Evolutionary conservation across 1,140 invertebrate species (phyloP), one percentile per base, ranked within the genome.

Genomic region (Panulirus ornatus): DNA sequence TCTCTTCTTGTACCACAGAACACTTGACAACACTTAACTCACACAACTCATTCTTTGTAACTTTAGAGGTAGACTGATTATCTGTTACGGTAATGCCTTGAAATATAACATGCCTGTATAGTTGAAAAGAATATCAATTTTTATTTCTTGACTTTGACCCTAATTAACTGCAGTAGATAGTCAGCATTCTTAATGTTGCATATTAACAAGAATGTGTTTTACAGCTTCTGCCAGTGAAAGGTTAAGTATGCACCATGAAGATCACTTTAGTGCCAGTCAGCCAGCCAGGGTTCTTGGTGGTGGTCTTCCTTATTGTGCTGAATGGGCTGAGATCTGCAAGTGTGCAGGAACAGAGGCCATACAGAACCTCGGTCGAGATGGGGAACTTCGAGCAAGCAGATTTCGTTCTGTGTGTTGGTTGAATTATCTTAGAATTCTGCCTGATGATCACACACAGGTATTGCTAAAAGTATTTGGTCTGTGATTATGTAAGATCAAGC

Each of bases 401-500:
- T 89, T 89, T 58, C 79, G 88, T 11, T 83, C 79, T 0, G 82
- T 91, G n/a, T 91, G 91, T 54, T 91, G 91, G 91, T 44, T 78
- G 36, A 47, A 89, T 44, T 89, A 89, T 54, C 71, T 91, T 8
- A 51, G 83, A 40, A 83, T 91, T 22, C 58, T 91, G 22, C 91
- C 91, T 70, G 79, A 66, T 38, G 83, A 89, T 85, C 91, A 88
- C 66, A 73, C 87, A 42, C 71, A 91, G 85, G 91, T 91, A 73
- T 36, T 30, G n/a, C n/a, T n/a, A n/a, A n/a, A n/a, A n/a, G n/a
- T n/a, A n/a, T n/a, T n/a, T n/a, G n/a, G n/a, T n/a, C n/a, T n/a
- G n/a, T n/a, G n/a, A n/a, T n/a, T n/a, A n/a, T n/a, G n/a, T n/a
- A n/a, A n/a, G n/a, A n/a, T n/a, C n/a, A n/a, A n/a, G n/a, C n/a